phyloP scores from a whole-genome alignment of 2,888 invertebrate genomes.

The Syritta pipiens region DNA sequence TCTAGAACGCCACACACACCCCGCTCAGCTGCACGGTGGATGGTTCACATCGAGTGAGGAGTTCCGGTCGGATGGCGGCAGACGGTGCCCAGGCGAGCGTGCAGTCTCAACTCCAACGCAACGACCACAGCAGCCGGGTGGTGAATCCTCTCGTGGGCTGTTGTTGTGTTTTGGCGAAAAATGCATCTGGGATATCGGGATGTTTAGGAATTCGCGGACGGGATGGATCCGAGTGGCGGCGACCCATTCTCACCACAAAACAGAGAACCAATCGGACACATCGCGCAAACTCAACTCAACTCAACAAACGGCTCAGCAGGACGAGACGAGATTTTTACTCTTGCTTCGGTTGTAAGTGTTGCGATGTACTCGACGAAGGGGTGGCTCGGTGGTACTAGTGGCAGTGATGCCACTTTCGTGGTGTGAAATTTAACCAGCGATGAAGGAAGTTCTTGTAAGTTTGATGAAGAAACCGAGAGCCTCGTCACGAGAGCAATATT shows the following conservation, averaged over 20 bases:
- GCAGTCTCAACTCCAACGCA: slow-evolving; percentile 49
- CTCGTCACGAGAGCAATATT: too few relatives aligned
- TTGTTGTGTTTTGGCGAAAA: slow-evolving; percentile 34
- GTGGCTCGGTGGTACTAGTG: background rate
- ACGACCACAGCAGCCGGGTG: slow-evolving; percentile 32
- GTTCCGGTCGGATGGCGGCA: slow-evolving; percentile 64
- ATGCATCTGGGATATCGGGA: slow-evolving; percentile 36
- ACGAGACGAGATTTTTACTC: too few relatives aligned
- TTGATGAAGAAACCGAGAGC: background rate
- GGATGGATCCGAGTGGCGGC: background rate
- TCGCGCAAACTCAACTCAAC: slow-evolving; percentile 45
- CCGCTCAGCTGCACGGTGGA: background rate
- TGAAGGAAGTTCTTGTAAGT: background rate
- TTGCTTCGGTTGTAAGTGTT: background rate
- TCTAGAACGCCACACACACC: slow-evolving; percentile 34
- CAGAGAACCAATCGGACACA: slow-evolving; percentile 25
- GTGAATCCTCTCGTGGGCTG: slow-evolving; percentile 54
- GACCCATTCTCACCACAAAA: slow-evolving; percentile 66
- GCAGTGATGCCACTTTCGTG: slow-evolving; percentile 43
- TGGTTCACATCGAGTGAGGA: slow-evolving; percentile 57
- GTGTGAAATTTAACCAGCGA: too few relatives aligned
- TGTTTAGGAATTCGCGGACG: slow-evolving; percentile 18
- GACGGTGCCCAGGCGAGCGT: slow-evolving; percentile 47
- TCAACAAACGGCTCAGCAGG: too few relatives aligned
- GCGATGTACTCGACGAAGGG: background rate